Conservation (phyloP, 2,797 vertebrate species). For the Halcyon leucocephala region DNA sequence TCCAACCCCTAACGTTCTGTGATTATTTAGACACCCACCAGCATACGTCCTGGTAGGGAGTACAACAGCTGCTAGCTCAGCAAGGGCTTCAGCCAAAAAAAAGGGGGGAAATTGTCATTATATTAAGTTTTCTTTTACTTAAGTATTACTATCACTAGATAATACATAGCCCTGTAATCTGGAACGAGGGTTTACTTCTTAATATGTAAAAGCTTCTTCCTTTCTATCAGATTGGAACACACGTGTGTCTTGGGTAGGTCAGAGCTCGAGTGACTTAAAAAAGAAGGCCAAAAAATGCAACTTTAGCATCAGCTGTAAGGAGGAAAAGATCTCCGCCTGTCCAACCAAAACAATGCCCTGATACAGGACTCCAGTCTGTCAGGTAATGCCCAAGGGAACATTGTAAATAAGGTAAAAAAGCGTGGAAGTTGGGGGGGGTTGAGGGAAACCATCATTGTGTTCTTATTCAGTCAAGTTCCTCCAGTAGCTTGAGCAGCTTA, state of each 20-base stretch:
- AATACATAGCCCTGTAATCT: not conserved
- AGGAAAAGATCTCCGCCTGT: conserved; percentile 31
- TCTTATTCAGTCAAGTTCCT: conserved; percentile 59
- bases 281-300: not conserved
- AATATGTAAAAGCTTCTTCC: not conserved
- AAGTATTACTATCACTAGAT: not conserved
- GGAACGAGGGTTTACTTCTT: conserved; percentile 20
- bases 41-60: not conserved
- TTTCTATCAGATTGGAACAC: conserved; percentile 23
- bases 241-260: not conserved
- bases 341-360: conserved; percentile 48
- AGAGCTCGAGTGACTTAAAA: not conserved
- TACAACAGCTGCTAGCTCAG: not conserved
- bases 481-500: conserved; percentile 61
- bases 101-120: not conserved
- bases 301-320: conserved; percentile 26
- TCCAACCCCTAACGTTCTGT: too few species aligned
- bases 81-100: not conserved
- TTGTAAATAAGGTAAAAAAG: conserved; percentile 54
- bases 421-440: conserved; percentile 36
- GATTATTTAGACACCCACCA: not conserved
- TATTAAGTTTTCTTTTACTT: not conserved
- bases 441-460: conserved; percentile 45
- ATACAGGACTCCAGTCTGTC: conserved; percentile 39
- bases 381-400: conserved; percentile 61